phyloP scores from a whole-genome alignment of 2,888 invertebrate genomes.

The Pollenia amentaria region DNA sequence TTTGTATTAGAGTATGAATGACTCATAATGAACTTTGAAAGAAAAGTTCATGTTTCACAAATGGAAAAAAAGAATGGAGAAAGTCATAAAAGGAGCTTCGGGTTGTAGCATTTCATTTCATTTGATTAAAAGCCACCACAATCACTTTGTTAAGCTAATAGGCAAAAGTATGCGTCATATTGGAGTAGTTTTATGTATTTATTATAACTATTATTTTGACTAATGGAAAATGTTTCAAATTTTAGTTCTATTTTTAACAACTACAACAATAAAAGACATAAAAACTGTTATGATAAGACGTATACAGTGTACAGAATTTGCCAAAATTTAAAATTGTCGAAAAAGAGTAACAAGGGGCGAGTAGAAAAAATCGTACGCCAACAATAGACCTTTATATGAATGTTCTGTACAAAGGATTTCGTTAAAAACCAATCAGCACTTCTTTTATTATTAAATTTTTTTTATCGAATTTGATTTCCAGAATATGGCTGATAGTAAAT shows the following conservation, averaged over 20 bases:
- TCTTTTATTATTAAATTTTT: too few relatives aligned
- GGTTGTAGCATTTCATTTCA: background rate
- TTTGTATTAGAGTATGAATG: background rate
- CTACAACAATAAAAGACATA: background rate
- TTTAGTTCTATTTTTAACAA: background rate
- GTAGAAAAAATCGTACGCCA: background rate
- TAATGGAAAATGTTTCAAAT: constrained; percentile 22
- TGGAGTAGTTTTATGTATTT: constrained; percentile 31
- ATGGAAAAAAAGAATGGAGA: background rate
- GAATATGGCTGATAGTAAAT: too few relatives aligned
- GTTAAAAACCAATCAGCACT: too few relatives aligned
- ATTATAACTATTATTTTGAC: background rate
- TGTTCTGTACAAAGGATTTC: too few relatives aligned
- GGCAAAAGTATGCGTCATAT: constrained; percentile 37
- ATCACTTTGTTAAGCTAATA: constrained; percentile 17
- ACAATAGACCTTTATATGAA: too few relatives aligned
- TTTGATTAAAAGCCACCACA: constrained; percentile 23
- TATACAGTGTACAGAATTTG: too few relatives aligned
- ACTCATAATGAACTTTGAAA: background rate
- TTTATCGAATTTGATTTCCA: too few relatives aligned
- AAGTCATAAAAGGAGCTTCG: constrained; percentile 5
- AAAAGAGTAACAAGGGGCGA: background rate
- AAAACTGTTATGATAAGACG: constrained; percentile 17
- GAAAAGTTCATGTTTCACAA: constrained; percentile 10
- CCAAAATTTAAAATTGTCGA: background rate